Conservation (phyloP, 1,140 invertebrate species). For the Drosophila kepulauana region DNA sequence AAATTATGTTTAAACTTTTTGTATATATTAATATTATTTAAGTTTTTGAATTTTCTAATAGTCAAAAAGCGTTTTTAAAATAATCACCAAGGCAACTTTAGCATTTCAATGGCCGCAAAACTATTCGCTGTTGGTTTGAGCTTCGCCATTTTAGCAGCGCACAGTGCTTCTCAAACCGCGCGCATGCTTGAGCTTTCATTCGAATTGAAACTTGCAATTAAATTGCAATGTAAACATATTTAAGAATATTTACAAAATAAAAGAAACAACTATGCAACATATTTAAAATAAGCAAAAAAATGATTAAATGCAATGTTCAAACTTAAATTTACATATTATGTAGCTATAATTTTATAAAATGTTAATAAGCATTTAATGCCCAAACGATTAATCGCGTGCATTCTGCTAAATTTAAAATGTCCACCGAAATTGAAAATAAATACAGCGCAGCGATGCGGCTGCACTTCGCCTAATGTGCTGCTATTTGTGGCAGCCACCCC, state of each 20-base stretch:
- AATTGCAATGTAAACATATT: neutral
- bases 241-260: neutral
- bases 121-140: neutral
- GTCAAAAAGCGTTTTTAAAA: neutral
- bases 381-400: no score
- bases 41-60: neutral
- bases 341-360: neutral
- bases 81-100: neutral
- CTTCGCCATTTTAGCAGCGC: neutral
- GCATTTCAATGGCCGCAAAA: slow-evolving; percentile 3
- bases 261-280: neutral
- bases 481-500: slow-evolving; percentile 20
- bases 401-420: neutral
- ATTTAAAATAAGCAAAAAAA: no score
- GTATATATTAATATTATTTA: neutral
- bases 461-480: slow-evolving; percentile 22
- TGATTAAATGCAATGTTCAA: neutral
- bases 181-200: slow-evolving; percentile 30
- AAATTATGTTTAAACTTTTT: neutral
- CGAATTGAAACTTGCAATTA: neutral
- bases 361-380: neutral
- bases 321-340: neutral
- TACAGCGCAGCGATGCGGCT: slow-evolving; percentile 26
- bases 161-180: slow-evolving; percentile 8
- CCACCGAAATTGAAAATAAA: neutral